phyloP scores from a whole-genome alignment of 2,113 vertebrate genomes.

The Trogon melanurus region DNA sequence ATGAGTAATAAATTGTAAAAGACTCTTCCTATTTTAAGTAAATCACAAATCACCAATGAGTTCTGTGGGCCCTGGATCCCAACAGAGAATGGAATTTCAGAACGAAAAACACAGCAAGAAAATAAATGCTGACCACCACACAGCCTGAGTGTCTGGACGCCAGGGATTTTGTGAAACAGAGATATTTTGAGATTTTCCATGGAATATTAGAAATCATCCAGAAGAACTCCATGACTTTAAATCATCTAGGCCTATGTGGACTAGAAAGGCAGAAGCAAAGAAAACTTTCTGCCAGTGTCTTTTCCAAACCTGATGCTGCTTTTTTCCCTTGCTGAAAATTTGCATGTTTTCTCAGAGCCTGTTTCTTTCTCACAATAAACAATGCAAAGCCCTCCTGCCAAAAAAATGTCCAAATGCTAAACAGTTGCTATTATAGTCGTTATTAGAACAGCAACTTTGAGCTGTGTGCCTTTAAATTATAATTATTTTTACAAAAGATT shows the following conservation, averaged over 20 bases:
- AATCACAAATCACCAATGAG: neutral
- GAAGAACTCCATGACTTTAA: neutral
- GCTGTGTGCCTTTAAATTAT: conserved; percentile 72
- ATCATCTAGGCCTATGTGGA: neutral
- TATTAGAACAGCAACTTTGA: conserved; percentile 76
- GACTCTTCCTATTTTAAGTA: neutral
- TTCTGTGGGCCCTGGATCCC: neutral
- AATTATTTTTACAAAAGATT: conserved; percentile 75
- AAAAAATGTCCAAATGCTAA: conserved; percentile 80
- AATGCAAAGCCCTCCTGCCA: conserved; percentile 77
- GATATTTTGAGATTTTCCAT: neutral
- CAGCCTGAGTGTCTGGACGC: neutral
- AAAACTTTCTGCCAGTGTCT: conserved; percentile 17
- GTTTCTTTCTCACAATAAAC: conserved; percentile 83
- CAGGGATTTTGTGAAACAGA: neutral
- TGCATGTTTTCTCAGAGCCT: conserved; percentile 80
- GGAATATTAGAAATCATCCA: neutral
- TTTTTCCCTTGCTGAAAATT: conserved; percentile 75
- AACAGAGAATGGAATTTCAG: neutral
- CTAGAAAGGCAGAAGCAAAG: conserved; percentile 1
- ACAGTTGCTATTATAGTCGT: conserved; percentile 78
- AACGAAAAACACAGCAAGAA: conserved; percentile 7
- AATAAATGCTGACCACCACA: neutral
- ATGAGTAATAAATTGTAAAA: neutral
- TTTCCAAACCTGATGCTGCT: conserved; percentile 67